phyloP scores from a whole-genome alignment of 1,140 invertebrate genomes.

The Prorops nasuta region DNA sequence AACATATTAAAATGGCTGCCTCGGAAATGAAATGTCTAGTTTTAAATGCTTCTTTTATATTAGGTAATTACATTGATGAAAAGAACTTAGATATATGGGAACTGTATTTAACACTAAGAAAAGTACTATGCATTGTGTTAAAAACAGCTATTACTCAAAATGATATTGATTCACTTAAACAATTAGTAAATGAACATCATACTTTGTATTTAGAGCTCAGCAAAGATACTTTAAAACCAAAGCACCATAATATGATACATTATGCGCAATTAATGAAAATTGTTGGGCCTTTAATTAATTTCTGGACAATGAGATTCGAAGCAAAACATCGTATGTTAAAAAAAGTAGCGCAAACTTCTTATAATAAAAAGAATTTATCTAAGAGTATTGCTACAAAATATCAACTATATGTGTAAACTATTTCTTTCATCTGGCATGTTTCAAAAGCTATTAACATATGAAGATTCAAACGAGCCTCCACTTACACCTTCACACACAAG shows the following conservation, averaged over 20 bases:
- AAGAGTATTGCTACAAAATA: not conserved
- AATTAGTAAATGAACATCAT: not conserved
- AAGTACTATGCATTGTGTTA: conserved; percentile 13
- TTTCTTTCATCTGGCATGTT: not conserved
- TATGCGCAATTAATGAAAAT: conserved; percentile 1
- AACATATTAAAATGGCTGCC: conserved; percentile 25
- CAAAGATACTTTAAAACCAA: conserved; percentile 1
- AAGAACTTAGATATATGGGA: conserved; percentile 27
- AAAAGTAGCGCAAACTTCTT: not conserved
- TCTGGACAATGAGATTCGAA: not conserved
- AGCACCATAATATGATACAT: not conserved
- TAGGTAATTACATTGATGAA: conserved; percentile 25
- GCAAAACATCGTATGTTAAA: not conserved
- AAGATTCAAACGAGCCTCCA: not conserved
- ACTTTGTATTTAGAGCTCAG: not conserved
- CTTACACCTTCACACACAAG: not conserved
- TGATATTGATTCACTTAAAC: not conserved
- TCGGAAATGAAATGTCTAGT: conserved; percentile 32
- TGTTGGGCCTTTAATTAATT: not conserved
- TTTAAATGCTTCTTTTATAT: conserved; percentile 25
- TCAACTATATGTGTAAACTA: not conserved
- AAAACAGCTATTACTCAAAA: not conserved
- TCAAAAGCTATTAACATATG: not conserved
- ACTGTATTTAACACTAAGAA: conserved; percentile 24
- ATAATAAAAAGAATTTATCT: not conserved